phyloP scores from a whole-genome alignment of 2,113 vertebrate species.

The Aldabrachelys gigantea region DNA sequence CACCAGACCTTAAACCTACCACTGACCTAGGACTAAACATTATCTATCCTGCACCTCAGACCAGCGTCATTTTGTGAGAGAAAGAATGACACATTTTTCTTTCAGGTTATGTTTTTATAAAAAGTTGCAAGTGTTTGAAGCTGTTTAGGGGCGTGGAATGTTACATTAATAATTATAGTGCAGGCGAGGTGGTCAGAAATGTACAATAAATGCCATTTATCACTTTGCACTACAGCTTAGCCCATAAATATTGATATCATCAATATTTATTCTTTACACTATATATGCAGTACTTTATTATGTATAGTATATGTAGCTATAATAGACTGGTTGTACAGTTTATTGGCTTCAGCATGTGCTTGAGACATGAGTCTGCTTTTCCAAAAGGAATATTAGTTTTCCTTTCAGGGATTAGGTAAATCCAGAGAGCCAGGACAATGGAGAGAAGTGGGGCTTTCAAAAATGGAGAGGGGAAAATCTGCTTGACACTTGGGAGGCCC shows the following conservation, averaged over 20 bases:
- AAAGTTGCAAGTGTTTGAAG: conserved; percentile 16
- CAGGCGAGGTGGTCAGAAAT: conserved; percentile 10
- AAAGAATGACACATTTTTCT: not conserved
- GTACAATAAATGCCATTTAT: conserved; percentile 27
- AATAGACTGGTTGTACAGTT: not conserved
- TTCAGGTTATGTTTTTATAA: conserved; percentile 36
- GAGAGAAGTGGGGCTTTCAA: conserved; percentile 46
- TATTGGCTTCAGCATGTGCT: conserved; percentile 36
- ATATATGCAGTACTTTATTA: not conserved
- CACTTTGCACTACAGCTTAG: not conserved
- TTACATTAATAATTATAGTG: not conserved
- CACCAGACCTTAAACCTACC: not conserved
- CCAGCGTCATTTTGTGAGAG: not conserved
- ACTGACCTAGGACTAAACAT: not conserved
- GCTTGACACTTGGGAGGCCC: conserved; percentile 41
- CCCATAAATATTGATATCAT: conserved; percentile 25
- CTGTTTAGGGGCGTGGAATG: conserved; percentile 12
- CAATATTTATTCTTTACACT: conserved; percentile 36
- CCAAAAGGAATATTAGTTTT: conserved; percentile 8
- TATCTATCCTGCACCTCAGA: not conserved
- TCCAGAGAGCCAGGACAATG: conserved; percentile 61
- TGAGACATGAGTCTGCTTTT: conserved; percentile 31
- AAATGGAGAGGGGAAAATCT: conserved; percentile 29
- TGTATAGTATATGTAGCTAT: not conserved
- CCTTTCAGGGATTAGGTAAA: conserved; percentile 61